Conservation (phyloP, 2,888 invertebrate species). For the Calephelis perditalis region DNA sequence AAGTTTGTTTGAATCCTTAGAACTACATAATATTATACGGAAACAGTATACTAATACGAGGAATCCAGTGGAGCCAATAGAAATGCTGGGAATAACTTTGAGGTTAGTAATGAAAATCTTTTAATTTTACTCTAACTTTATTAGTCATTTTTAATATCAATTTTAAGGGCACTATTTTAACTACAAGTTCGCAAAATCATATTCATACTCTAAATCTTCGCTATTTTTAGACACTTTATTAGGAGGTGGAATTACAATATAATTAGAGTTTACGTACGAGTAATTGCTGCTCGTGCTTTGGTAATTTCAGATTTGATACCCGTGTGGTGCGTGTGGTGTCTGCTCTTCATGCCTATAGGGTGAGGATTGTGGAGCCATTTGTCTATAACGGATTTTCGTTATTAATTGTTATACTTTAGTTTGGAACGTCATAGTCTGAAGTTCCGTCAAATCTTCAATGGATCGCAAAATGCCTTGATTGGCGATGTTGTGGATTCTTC, state of each 20-base stretch:
- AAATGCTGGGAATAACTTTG: no score
- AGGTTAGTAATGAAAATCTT: no score
- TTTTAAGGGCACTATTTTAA: slow-evolving; percentile 15
- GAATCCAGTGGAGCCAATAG: no score
- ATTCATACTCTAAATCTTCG: neutral
- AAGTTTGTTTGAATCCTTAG: no score
- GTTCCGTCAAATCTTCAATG: neutral
- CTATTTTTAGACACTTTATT: neutral
- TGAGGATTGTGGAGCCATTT: neutral
- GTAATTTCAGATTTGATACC: neutral
- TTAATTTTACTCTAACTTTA: no score
- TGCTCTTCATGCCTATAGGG: neutral
- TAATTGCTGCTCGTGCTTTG: neutral
- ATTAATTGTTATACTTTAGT: slow-evolving; percentile 1
- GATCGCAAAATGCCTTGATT: neutral
- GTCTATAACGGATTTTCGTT: neutral
- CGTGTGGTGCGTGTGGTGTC: no score
- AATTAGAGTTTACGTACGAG: neutral
- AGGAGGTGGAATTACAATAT: neutral
- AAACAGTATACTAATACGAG: no score
- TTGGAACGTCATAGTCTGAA: neutral
- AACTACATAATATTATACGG: no score
- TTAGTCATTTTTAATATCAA: slow-evolving; percentile 20
- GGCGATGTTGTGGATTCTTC: no score
- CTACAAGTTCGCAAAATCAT: neutral